Evolutionary conservation across 2,113 vertebrate species (phyloP), one percentile per base, ranked within the genome.

Genomic region (Octodon degus): DNA sequence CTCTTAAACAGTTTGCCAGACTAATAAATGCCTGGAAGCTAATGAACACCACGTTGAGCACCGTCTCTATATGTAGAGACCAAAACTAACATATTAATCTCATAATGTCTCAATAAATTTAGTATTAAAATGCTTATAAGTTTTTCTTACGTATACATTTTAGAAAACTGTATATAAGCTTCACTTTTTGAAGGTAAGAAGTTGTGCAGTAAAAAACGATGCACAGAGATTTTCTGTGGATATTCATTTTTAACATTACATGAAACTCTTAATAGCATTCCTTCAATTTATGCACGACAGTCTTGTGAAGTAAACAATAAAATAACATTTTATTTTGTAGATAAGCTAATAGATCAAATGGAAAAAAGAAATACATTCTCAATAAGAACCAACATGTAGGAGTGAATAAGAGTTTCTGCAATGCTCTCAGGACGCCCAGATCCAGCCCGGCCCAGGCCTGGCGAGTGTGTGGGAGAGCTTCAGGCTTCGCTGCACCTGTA

Each of bases 281-380:
- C 50, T 20, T 87, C 32, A 79, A 30, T 84, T 96, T 62, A 68
- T 22, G 68, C 11, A 70, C 4, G 77, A 8, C 5, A 88, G 24
- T 20, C 47, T 63, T 94, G 43, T 62, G 43, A 93, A 1, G 25
- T 76, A 92, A 94, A 10, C 24, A 95, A 93, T 22, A 80, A 65
- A n/a, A 43, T 47, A 68, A 47, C 50, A 63, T 95, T 0, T 62
- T 87, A 70, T 47, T 94, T 68, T 90, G 37, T 34, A 92, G 53
- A 94, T 62, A 93, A 89, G 34, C 5, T 86, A 95, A 88, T 32
- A 88, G 74, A 10, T 93, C 65, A 90, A 86, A 95, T 74, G 40
- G 30, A 12, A 77, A 90, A 92, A 91, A 25, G 17, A 86, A 47
- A 86, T 27, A 81, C 3, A 90, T 86, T 90, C 25, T 97, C 32